phyloP scores from a whole-genome alignment of 2,113 vertebrate genomes.

The Pionites leucogaster region DNA sequence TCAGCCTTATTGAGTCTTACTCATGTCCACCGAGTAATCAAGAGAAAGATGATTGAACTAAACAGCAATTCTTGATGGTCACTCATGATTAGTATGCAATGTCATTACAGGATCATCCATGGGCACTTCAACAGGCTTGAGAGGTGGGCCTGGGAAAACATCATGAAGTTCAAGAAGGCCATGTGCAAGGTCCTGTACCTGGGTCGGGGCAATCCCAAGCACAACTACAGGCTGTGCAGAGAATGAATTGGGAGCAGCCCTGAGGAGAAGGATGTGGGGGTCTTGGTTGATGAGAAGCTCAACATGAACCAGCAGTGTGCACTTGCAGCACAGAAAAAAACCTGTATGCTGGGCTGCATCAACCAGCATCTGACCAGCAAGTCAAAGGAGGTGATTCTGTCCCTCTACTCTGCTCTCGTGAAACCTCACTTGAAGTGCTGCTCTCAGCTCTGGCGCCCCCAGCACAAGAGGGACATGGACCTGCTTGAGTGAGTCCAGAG shows the following conservation, averaged over 20 bases:
- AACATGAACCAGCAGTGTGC: background rate
- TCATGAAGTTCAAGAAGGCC: background rate
- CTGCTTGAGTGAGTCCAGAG: background rate
- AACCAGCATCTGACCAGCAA: background rate
- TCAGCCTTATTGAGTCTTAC: background rate
- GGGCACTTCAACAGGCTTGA: background rate
- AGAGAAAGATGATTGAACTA: background rate
- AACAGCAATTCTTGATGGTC: background rate
- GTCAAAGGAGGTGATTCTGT: background rate
- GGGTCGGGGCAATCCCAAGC: background rate
- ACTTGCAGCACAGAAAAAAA: background rate
- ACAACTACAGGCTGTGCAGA: background rate
- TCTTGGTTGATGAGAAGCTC: background rate
- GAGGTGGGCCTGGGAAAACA: background rate
- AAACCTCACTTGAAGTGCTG: background rate
- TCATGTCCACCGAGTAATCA: background rate
- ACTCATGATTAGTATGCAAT: fast-evolving
- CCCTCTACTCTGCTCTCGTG: background rate
- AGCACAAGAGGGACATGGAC: background rate
- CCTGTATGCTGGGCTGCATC: background rate
- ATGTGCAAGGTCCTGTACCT: background rate
- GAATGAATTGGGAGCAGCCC: background rate
- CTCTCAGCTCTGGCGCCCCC: background rate
- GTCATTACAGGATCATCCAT: background rate
- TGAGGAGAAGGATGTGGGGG: background rate